These are phyloP conservation scores for Idaea straminata DNA, from an alignment of 2,888 invertebrate species.

Conservation along the genomic window DNA sequence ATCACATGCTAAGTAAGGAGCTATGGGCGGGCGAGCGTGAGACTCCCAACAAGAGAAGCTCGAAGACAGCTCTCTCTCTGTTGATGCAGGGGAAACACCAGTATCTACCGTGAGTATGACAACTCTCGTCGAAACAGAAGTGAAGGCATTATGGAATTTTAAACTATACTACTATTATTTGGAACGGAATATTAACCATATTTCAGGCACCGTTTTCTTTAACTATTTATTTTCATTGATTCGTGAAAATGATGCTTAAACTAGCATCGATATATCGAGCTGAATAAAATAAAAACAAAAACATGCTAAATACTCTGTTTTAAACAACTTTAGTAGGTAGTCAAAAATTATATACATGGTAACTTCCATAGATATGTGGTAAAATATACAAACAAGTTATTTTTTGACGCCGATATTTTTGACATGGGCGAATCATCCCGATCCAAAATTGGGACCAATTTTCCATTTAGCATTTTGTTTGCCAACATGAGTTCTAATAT, in stretches of 20 bases:
- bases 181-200: background rate
- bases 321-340: background rate
- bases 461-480: no score
- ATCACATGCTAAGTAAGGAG: constrained; percentile 65
- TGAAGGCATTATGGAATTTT: background rate
- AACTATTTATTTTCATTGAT: background rate
- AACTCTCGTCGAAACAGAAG: background rate
- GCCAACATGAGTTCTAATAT: background rate
- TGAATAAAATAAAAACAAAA: no score
- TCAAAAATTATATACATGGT: background rate
- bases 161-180: background rate
- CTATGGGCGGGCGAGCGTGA: constrained; percentile 32
- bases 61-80: constrained; percentile 63
- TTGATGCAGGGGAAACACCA: constrained; percentile 64
- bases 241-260: background rate
- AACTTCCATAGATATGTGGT: background rate
- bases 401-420: background rate
- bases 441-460: no score
- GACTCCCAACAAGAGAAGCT: constrained; percentile 51
- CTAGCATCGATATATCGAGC: background rate
- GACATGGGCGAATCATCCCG: background rate
- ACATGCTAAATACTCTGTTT: no score
- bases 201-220: background rate
- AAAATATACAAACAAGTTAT: background rate
- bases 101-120: constrained; percentile 49